phyloP scores from a whole-genome alignment of 2,888 invertebrate species.

The Synanthedon tipuliformis region DNA sequence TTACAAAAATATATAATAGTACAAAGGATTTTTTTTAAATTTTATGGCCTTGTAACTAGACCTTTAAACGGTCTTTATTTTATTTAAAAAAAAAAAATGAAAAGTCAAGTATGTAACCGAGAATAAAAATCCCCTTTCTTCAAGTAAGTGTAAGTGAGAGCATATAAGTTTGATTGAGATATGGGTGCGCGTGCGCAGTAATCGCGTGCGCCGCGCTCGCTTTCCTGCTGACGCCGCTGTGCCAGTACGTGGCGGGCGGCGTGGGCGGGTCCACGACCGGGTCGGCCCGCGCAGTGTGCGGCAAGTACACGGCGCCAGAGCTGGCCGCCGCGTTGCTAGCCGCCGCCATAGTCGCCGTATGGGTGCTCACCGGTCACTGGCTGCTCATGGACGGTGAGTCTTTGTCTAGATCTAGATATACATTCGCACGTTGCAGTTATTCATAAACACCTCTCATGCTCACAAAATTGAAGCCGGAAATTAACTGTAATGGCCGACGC shows the following conservation, averaged over 20 bases:
- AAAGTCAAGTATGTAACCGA: too few relatives aligned
- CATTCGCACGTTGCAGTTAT: too few relatives aligned
- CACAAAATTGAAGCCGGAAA: too few relatives aligned
- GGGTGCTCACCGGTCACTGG: constrained; percentile 99
- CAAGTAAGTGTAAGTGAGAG: not conserved
- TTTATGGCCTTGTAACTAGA: too few relatives aligned
- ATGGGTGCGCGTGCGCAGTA: constrained; percentile 66
- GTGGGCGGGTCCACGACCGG: constrained; percentile 77
- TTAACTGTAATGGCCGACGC: too few relatives aligned
- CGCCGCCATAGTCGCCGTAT: constrained; percentile 93
- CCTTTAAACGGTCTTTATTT: too few relatives aligned
- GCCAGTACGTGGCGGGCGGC: constrained; percentile 83
- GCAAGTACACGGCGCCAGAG: constrained; percentile 94
- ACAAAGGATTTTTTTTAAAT: too few relatives aligned
- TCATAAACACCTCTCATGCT: too few relatives aligned
- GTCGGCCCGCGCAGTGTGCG: constrained; percentile 86
- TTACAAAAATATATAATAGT: too few relatives aligned
- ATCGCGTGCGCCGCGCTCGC: constrained; percentile 97
- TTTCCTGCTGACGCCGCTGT: constrained; percentile 95
- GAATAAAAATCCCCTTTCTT: too few relatives aligned
- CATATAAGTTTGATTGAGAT: not conserved
- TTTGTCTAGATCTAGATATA: not conserved
- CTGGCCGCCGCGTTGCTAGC: constrained; percentile 92
- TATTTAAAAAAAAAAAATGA: too few relatives aligned
- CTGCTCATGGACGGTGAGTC: constrained; percentile 91